Evolutionary conservation across 2,888 invertebrate genomes (phyloP), one percentile per base, ranked within the genome.

Genomic region (Agrypnus murinus): DNA sequence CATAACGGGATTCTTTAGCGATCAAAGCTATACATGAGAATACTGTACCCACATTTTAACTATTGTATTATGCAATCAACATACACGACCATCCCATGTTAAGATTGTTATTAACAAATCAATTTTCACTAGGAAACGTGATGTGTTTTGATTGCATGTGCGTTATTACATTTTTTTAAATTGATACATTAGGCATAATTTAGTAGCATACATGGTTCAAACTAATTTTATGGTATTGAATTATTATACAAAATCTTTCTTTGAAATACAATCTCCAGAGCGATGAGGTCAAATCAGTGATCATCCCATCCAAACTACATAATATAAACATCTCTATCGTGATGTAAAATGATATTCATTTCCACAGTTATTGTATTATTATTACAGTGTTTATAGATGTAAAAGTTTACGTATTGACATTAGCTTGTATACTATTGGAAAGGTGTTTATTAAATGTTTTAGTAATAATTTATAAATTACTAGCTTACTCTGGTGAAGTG

Each of bases 121-220:
- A 14, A 57, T 45, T 57, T 66, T 60, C 66, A 53, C 48, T 59
- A 31, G 25, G 50, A 67, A 67, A 60, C 67, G 67, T 67, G 67
- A 67, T 19, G 43, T 40, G 19, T 12, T 4, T 19, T 50, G 62
- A 63, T 63, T 63, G 62, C 38, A 50, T 48, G 46, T 38, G 58
- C 43, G 60, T 34, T 32, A 67, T 67, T 67, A 67, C 12, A 60
- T 60, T 67, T n/a, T n/a, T 67, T 60, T 67, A 60, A 55, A 67
- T 43, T 59, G 53, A 60, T 40, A 60, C 59, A 67, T 67, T 67
- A 60, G 53, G 43, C 40, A 60, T 67, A 67, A 67, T 67, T 67
- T 67, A 67, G 67, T 60, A 60, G 53, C 67, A 67, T 67, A 60
- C 60, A 67, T 67, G 67, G 60, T 60, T 32, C 50, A 43, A 36